Conservation (phyloP, 2,888 invertebrate genomes). For the Onthophagus sagittarius region DNA sequence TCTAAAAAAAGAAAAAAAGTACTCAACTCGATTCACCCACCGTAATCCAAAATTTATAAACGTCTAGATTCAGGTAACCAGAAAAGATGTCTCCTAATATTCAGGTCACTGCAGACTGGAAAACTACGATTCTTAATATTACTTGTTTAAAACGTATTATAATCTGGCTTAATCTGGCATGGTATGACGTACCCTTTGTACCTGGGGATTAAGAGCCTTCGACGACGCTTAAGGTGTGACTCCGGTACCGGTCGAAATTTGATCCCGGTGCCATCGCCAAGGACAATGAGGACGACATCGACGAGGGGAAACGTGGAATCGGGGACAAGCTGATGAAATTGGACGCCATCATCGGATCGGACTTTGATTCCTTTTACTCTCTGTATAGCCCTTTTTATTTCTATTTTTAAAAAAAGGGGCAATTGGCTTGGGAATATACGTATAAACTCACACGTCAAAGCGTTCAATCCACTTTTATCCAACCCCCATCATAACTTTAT, state of each 20-base stretch:
- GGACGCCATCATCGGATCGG: neutral
- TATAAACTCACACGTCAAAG: neutral
- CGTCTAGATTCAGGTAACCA: neutral
- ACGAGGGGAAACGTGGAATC: neutral
- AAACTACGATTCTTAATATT: slow-evolving; percentile 31
- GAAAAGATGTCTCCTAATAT: neutral
- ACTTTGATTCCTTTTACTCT: neutral
- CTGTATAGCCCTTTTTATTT: neutral
- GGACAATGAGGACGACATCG: slow-evolving; percentile 8
- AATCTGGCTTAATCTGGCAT: slow-evolving; percentile 47
- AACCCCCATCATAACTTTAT: neutral
- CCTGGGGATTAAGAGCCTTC: slow-evolving; percentile 18
- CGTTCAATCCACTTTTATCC: neutral
- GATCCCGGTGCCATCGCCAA: slow-evolving; percentile 15
- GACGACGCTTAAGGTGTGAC: slow-evolving; percentile 13
- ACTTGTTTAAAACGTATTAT: slow-evolving; percentile 47
- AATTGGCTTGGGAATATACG: neutral
- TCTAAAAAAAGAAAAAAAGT: neutral
- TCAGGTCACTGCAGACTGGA: neutral
- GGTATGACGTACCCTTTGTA: slow-evolving; percentile 46
- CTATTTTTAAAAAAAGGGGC: neutral
- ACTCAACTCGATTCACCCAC: neutral
- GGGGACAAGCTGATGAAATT: neutral
- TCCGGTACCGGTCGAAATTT: slow-evolving; percentile 15
- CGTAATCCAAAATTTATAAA: neutral